Evolutionary conservation across 2,113 vertebrate genomes (phyloP).

Genomic region (Dendrocopos noguchii): DNA sequence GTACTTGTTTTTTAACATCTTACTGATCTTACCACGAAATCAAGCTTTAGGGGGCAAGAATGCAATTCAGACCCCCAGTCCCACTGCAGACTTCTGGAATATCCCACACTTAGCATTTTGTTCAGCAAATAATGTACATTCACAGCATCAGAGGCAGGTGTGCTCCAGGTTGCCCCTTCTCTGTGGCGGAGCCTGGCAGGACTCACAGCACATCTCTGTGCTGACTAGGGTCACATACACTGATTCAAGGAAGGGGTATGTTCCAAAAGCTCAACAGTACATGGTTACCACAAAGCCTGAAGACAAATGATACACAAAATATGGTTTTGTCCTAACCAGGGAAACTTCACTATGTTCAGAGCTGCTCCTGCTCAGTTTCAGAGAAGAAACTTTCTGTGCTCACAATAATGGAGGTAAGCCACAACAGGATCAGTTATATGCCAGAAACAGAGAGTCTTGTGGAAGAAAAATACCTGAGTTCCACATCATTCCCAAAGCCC

Average conservation of each 20-base stretch:
- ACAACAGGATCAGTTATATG: neutral
- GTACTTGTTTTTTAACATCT: neutral
- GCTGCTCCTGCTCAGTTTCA: neutral
- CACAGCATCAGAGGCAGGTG: fast-evolving
- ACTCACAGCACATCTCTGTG: neutral
- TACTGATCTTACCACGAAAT: neutral
- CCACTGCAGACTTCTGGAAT: neutral
- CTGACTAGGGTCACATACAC: fast-evolving
- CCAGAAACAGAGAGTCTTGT: neutral
- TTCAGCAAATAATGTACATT: neutral
- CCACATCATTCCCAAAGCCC: neutral
- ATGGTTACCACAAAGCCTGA: neutral
- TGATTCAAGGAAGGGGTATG: neutral
- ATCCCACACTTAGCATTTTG: neutral
- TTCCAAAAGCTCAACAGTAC: neutral
- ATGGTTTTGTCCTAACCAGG: neutral
- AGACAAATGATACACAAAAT: neutral
- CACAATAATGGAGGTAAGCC: neutral
- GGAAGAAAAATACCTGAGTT: neutral
- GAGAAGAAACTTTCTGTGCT: neutral
- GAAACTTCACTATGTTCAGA: neutral
- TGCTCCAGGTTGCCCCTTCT: neutral
- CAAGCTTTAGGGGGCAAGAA: neutral
- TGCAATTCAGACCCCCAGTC: neutral
- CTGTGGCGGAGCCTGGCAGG: neutral